A percentile compares a stretch with the other conserved stretches of the same genome.
Evolutionary conservation across 2,888 invertebrate genomes (phyloP).

Genomic region (Orchesellides sinensis): DNA sequence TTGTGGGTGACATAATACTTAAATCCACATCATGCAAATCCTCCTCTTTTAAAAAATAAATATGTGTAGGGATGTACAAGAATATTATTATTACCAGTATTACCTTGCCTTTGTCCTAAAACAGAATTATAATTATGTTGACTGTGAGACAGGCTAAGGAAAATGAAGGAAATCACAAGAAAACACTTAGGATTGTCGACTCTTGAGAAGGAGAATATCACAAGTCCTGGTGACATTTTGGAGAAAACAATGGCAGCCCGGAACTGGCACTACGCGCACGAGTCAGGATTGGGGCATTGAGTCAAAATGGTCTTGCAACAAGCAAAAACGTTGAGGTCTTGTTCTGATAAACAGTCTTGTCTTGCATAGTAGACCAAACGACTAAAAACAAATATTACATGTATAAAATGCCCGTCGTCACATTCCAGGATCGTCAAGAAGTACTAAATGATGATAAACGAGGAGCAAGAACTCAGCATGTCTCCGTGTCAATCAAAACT

Average conservation of each 20-base stretch:
- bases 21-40: conserved; percentile 14
- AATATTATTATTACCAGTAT: neutral
- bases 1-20: neutral
- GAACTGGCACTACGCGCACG: conserved; percentile 1
- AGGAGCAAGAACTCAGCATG: conserved; percentile 58
- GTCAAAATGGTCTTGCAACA: neutral
- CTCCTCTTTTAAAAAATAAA: too few species aligned
- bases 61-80: too few species aligned
- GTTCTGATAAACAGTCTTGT: neutral
- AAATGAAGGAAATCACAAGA: conserved; percentile 47
- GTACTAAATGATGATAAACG: conserved; percentile 74
- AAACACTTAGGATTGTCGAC: conserved; percentile 45
- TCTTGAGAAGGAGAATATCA: neutral
- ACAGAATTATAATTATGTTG: conserved; percentile 6
- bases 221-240: conserved; percentile 46
- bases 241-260: conserved; percentile 17
- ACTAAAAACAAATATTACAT: too few species aligned
- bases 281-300: conserved; percentile 4
- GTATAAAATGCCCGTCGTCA: too few species aligned
- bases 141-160: conserved; percentile 9
- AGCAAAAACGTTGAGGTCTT: neutral
- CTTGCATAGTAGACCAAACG: too few species aligned
- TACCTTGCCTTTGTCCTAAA: conserved; percentile 18
- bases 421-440: conserved; percentile 39
- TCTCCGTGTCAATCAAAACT: conserved; percentile 66